phyloP scores from a whole-genome alignment of 2,888 invertebrate genomes.

The Tholera decimalis region DNA sequence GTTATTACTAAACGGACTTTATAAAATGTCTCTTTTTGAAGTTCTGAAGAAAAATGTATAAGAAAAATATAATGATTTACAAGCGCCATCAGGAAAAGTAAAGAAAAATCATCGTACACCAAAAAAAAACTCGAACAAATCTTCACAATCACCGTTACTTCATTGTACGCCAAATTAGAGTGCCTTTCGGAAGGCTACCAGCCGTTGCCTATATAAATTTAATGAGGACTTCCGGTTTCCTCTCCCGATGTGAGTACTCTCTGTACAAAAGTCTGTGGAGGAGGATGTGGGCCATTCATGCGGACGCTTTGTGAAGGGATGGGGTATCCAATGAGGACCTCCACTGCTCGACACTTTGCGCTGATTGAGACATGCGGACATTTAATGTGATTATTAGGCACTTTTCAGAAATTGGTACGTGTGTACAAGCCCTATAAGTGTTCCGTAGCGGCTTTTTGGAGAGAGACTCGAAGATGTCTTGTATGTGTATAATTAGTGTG shows the following conservation, averaged over 20 bases:
- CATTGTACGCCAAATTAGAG: constrained; percentile 39
- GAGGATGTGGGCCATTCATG: constrained; percentile 59
- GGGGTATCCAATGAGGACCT: constrained; percentile 25
- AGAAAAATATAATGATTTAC: not conserved
- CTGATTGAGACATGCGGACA: constrained; percentile 40
- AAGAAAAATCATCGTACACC: not conserved
- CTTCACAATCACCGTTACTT: constrained; percentile 19
- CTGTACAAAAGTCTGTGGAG: constrained; percentile 50
- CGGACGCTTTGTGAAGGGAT: constrained; percentile 46
- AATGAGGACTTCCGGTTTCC: constrained; percentile 55
- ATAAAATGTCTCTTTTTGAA: too few relatives aligned
- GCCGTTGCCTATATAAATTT: constrained; percentile 52
- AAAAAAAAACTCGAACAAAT: constrained; percentile 16
- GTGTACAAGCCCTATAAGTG: constrained; percentile 9
- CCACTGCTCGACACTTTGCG: constrained; percentile 43
- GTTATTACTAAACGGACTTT: too few relatives aligned
- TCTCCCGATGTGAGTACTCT: constrained; percentile 45
- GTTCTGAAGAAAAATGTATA: not conserved
- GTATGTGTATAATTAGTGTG: too few relatives aligned
- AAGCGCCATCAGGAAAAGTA: not conserved
- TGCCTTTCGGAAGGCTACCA: constrained; percentile 21
- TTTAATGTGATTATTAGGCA: constrained; percentile 55
- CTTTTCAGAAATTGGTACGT: constrained; percentile 40
- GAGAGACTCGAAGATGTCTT: not conserved
- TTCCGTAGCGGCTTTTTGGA: not conserved